These are phyloP conservation scores for Drosophila pseudotakahashii DNA, from an alignment of 2,888 invertebrate genomes.

Conservation along the genomic window DNA sequence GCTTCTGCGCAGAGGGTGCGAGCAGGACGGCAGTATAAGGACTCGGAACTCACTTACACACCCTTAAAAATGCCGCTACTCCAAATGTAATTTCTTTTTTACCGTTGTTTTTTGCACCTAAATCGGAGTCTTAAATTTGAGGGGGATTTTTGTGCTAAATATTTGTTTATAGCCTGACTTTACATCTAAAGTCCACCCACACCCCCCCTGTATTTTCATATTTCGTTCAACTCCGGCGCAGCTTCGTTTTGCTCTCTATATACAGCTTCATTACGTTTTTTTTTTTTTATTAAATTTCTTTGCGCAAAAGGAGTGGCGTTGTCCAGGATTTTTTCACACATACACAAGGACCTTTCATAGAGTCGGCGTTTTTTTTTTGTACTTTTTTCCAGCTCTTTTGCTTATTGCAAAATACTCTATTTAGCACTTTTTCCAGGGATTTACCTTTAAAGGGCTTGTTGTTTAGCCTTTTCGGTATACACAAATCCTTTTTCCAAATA, in stretches of 20 bases:
- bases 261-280: conserved; percentile 27
- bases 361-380: conserved; percentile 31
- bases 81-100: conserved; percentile 24
- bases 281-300: conserved; percentile 58
- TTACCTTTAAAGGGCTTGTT: conserved; percentile 29
- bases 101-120: conserved; percentile 9
- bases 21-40: neutral
- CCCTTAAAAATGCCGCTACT: conserved; percentile 33
- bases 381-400: conserved; percentile 15
- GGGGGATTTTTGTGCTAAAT: neutral
- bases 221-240: conserved; percentile 69
- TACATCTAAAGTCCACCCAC: neutral
- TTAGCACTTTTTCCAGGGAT: conserved; percentile 16
- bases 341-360: conserved; percentile 11
- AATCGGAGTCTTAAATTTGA: neutral
- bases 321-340: conserved; percentile 46
- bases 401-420: conserved; percentile 13
- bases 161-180: neutral
- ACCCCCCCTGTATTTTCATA: conserved; percentile 6
- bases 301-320: conserved; percentile 73
- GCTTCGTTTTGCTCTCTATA: conserved; percentile 46
- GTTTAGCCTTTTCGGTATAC: conserved; percentile 31
- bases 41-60: conserved; percentile 8
- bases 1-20: conserved; percentile 41
- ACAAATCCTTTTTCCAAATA: conserved; percentile 35